Conservation (phyloP, 2,113 vertebrate species). For the Larimichthys crocea region DNA sequence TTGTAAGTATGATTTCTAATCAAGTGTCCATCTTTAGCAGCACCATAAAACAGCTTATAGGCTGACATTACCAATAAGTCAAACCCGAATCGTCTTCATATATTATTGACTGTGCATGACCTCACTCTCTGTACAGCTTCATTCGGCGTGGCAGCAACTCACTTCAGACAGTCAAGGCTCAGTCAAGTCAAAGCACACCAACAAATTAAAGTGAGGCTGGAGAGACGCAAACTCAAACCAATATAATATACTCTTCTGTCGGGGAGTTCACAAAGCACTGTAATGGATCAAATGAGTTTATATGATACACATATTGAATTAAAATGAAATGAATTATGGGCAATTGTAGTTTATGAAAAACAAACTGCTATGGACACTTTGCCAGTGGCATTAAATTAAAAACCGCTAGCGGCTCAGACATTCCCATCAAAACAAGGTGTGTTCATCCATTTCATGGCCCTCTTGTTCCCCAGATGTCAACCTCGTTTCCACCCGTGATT, state of each 20-base stretch:
- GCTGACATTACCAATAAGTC: not conserved
- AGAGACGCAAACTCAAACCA: not conserved
- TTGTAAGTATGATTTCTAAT: no score
- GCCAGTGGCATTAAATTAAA: no score
- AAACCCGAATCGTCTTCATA: not conserved
- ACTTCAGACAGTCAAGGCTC: constrained; percentile 12
- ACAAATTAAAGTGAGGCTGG: not conserved
- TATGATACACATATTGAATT: no score
- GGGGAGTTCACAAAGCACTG: not conserved
- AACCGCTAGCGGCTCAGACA: not conserved
- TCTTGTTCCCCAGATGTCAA: not conserved
- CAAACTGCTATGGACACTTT: not conserved
- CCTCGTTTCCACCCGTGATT: not conserved
- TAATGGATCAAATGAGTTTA: not conserved
- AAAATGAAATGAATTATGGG: no score
- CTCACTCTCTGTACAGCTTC: not conserved
- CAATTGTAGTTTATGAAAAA: not conserved
- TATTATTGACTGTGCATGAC: not conserved
- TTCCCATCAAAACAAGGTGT: not conserved
- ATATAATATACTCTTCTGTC: not conserved
- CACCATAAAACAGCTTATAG: not conserved
- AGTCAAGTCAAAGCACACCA: not conserved
- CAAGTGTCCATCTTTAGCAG: not conserved
- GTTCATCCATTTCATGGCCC: not conserved
- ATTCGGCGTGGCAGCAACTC: not conserved